A percentile compares a stretch with the other conserved stretches of the same genome.
Conservation (phyloP, 2,113 vertebrate species). For the Callaeas wilsoni region DNA sequence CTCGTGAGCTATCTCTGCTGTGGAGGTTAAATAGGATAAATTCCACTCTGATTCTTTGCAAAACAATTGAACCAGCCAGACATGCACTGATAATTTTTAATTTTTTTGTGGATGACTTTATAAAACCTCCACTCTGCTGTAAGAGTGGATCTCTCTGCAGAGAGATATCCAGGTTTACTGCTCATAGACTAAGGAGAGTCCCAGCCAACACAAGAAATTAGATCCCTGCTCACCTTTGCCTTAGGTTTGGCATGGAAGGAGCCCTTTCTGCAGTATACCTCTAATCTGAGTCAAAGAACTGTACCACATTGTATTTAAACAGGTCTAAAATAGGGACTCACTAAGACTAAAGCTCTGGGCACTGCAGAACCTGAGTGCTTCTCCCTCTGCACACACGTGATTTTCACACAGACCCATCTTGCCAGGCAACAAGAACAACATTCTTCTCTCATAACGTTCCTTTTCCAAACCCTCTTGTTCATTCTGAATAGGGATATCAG, state of each 20-base stretch:
- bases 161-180: not conserved
- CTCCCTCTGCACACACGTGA: not conserved
- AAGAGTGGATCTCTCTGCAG: not conserved
- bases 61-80: not conserved
- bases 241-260: not conserved
- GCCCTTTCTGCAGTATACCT: not conserved
- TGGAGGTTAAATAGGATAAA: not conserved
- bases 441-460: not conserved
- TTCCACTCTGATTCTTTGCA: not conserved
- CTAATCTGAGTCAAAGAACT: not conserved
- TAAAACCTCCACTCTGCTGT: not conserved
- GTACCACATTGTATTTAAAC: not conserved
- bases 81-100: accelerated
- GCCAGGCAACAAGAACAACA: not conserved
- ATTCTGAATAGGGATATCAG: not conserved
- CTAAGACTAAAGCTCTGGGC: not conserved
- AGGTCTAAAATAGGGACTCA: not conserved
- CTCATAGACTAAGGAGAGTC: not conserved
- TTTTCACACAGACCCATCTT: not conserved
- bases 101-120: not conserved
- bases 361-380: not conserved
- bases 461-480: not conserved
- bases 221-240: not conserved
- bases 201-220: not conserved
- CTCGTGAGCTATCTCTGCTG: not conserved